phyloP scores from a whole-genome alignment of 2,888 invertebrate species.

The Limnephilus auricula region DNA sequence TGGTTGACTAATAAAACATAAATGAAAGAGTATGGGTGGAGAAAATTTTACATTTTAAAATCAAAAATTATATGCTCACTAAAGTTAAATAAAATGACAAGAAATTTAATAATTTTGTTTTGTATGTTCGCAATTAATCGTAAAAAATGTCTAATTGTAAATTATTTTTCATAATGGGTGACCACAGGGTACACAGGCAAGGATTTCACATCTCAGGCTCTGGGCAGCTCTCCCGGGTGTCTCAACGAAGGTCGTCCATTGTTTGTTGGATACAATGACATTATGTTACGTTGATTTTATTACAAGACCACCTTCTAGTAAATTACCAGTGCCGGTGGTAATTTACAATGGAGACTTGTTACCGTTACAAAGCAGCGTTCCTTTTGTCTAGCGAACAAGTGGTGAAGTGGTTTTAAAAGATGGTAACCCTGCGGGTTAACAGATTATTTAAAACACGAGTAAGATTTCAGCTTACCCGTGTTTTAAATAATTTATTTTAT shows the following conservation, averaged over 20 bases:
- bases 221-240: not conserved
- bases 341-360: not conserved
- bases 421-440: not conserved
- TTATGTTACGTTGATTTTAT: not conserved
- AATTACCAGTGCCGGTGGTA: not conserved
- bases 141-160: no score
- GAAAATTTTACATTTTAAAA: no score
- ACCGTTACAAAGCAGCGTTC: not conserved
- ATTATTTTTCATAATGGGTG: not conserved
- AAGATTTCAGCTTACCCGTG: not conserved
- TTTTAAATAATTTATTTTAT: not conserved
- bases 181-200: not conserved
- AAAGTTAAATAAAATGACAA: no score
- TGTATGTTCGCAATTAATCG: no score
- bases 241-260: not conserved
- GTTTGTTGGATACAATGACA: not conserved
- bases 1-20: no score
- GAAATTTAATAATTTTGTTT: no score
- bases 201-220: not conserved
- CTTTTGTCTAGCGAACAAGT: not conserved
- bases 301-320: not conserved
- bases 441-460: no score
- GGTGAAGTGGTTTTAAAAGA: not conserved
- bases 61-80: no score
- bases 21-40: no score